phyloP scores from a whole-genome alignment of 2,113 vertebrate species.

The Phoxinus phoxinus region DNA sequence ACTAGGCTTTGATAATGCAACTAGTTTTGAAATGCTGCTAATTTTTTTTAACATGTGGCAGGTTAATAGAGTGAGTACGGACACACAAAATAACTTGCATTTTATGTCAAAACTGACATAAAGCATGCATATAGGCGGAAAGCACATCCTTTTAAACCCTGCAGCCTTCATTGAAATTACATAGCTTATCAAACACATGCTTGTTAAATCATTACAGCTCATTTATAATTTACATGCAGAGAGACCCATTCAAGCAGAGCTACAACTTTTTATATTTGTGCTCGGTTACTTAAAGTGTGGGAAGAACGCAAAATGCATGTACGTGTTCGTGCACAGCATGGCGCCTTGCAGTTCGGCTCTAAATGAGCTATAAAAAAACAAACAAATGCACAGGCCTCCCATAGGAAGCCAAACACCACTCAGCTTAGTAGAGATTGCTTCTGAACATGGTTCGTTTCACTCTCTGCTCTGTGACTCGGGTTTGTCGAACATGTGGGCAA shows the following conservation, averaged over 20 bases:
- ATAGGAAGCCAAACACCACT: conserved; percentile 47
- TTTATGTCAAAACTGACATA: neutral
- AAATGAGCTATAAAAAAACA: conserved; percentile 49
- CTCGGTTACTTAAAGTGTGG: conserved; percentile 30
- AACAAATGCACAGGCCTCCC: conserved; percentile 48
- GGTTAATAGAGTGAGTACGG: neutral
- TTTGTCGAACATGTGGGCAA: conserved; percentile 49
- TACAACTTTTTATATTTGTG: conserved; percentile 29
- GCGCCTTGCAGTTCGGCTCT: conserved; percentile 47
- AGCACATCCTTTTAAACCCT: neutral
- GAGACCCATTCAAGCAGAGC: conserved; percentile 15
- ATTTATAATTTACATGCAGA: conserved; percentile 48
- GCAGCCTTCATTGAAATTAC: neutral
- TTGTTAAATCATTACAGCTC: conserved; percentile 45
- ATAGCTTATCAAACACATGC: conserved; percentile 35
- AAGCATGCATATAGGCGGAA: conserved; percentile 5
- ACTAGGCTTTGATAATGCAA: conserved; percentile 28
- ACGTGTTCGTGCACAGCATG: conserved; percentile 23
- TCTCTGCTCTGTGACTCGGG: conserved; percentile 27
- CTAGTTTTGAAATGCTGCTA: conserved; percentile 3
- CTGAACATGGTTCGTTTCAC: conserved; percentile 51
- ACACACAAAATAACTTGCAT: neutral
- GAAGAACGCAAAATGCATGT: conserved; percentile 7
- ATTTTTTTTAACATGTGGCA: conserved; percentile 22
- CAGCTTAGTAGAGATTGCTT: conserved; percentile 46